Evolutionary conservation across 1,140 invertebrate genomes (phyloP), one percentile per base, ranked within the genome.

Genomic region (Magallana ariakensis): DNA sequence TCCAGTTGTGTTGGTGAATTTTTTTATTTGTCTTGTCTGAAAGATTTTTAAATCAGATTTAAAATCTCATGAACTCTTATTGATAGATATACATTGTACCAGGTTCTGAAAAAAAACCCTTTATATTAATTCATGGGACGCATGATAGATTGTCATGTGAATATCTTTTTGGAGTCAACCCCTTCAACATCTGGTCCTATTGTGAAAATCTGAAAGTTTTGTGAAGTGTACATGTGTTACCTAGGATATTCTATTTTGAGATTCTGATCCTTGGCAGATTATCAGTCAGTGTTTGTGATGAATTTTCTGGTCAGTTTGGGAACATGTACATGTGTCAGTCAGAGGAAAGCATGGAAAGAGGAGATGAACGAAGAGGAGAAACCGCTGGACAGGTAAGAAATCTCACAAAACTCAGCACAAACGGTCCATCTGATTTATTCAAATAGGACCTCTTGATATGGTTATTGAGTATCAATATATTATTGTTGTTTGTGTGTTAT

Each of bases 261-360:
- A 75, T 11, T 75, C 66, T 22, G 10, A 22, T 13, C 9, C 66
- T 75, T 19, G 13, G 33, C 13, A 11, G 22, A 11, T 26, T 26
- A 26, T 70, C 66, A 70, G 66, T 70, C 7, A 11, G 4, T 13
- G 9, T 75, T 26, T 75, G 80, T n/a, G 55, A 82, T 82, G 80
- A 82, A 82, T 56, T 82, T 82, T 82, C 46, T 82, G 19, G 53
- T 82, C 53, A 82, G 80, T 82, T 56, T 82, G 80, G 80, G 80
- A 82, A 82, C 80, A 82, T 82, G 80, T 56, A 82, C 80, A 5
- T 82, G 80, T 56, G 80, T 56, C 53, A 82, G 80, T 16, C 53
- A 82, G 80, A 82, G 80, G 33, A 54, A 56, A 56, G 80, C 53
- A 16, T 82, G 80, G 80, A 55, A 54, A 54, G 55, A 55, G 7